phyloP scores from a whole-genome alignment of 2,113 vertebrate genomes.

The Nesogale talazaci region DNA sequence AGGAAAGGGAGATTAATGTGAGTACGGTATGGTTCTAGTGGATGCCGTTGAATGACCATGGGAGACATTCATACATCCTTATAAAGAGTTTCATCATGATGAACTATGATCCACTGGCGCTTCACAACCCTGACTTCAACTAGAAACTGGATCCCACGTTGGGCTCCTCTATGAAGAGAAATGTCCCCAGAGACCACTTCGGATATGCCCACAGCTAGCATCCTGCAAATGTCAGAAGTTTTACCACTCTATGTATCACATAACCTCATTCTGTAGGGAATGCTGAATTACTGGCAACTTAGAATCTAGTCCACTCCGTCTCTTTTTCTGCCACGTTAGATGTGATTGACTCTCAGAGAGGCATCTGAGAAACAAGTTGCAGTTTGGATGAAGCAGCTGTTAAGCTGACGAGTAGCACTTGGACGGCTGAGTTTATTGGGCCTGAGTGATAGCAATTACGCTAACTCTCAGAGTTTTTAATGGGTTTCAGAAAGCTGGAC shows the following conservation, averaged over 20 bases:
- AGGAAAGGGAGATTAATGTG: background rate
- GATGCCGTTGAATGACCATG: background rate
- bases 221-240: background rate
- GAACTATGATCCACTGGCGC: background rate
- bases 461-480: background rate
- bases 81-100: background rate
- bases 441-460: conserved; percentile 25
- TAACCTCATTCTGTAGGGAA: background rate
- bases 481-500: conserved; percentile 40
- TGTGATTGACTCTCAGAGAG: background rate
- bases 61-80: background rate
- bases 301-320: background rate
- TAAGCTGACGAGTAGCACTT: background rate
- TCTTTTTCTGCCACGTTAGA: background rate
- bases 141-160: background rate
- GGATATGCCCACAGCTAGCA: background rate
- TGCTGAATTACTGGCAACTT: background rate
- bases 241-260: background rate
- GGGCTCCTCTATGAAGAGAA: conserved; percentile 17
- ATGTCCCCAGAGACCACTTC: background rate
- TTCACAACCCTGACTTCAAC: background rate
- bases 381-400: background rate
- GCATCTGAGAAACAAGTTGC: background rate
- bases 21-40: background rate
- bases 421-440: conserved; percentile 32